Evolutionary conservation across 2,113 vertebrate genomes (phyloP).

Genomic region (Oenanthe oenanthe): DNA sequence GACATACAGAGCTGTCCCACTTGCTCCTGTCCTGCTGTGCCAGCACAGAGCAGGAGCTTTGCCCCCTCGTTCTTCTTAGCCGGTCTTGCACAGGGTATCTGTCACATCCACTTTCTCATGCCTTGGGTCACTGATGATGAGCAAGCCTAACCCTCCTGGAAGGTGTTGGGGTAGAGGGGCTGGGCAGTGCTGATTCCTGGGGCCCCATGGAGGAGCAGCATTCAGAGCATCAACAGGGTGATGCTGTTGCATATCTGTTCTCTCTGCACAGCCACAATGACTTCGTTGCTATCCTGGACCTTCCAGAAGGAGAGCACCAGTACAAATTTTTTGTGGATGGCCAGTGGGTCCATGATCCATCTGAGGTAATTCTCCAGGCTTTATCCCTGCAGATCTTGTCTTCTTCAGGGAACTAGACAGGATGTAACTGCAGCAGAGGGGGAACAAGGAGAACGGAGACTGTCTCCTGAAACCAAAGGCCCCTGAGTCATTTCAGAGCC

Average conservation of each 20-base stretch:
- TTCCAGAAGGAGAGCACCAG: slow-evolving; percentile 96
- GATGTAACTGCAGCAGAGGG: not conserved
- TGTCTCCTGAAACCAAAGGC: not conserved
- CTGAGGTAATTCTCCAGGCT: slow-evolving; percentile 82
- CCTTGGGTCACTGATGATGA: not conserved
- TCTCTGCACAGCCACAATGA: slow-evolving; percentile 89
- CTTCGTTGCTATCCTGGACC: slow-evolving; percentile 95
- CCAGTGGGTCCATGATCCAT: slow-evolving; percentile 94
- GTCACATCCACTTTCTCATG: rapidly evolving
- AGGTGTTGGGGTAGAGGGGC: not conserved
- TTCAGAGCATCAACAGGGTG: not conserved
- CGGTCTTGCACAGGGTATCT: not conserved
- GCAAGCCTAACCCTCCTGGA: not conserved
- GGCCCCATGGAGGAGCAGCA: not conserved
- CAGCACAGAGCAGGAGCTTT: not conserved
- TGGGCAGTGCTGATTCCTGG: not conserved
- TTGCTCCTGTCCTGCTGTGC: not conserved
- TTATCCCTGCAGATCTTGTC: not conserved
- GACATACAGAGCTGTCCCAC: not conserved
- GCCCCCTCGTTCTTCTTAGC: rapidly evolving
- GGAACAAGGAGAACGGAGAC: not conserved
- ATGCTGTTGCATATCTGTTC: not conserved
- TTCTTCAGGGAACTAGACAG: not conserved
- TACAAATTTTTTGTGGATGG: slow-evolving; percentile 99
- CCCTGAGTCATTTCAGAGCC: not conserved